Base-by-base conservation (phyloP, 2,888 invertebrate species). In the Polyommatus icarus region DNA sequence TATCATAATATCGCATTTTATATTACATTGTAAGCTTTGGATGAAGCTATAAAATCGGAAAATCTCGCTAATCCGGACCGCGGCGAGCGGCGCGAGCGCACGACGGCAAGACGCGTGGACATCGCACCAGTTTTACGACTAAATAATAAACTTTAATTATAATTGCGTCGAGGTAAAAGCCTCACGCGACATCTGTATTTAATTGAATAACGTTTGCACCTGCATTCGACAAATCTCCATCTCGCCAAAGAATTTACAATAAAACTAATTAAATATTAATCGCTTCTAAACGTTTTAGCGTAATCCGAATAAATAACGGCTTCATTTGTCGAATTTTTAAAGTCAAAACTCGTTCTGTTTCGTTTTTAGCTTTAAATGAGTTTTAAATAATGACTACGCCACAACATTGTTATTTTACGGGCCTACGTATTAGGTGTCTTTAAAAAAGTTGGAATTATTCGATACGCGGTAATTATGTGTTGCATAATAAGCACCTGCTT, bases 101-200 rank as follows among this genome's bases (percentile, higher is more conserved):
- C 20, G 40, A 54, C 50, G 75, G 46, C 82, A 82, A 80, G 89
- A 87, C 92, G 88, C 91, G 92, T 90, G 91, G 86, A 84, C 83
- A 84, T 82, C 84, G 82, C 84, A 85, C 84, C 88, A 85, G 83
- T 89, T 92, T 93, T 92, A 93, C 90, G 91, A 90, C 90, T 90
- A 91, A 92, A 92, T 93, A 91, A 92, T 92, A 91, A 90, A 90
- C 90, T 90, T 92, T 92, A 92, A 93, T 93, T 92, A 91, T 91
- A 92, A 90, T 90, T 91, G 88, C 89, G 88, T 90, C 85, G 84
- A 86, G 86, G 89, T 89, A 91, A 92, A 91, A 91, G 87, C 87
- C 88, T 88, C 92, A 92, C 91, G 90, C 92, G 93, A 93, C 92
- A 91, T 90, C 91, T 93, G 92, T 92, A 92, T 93, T 91, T 91